Evolutionary conservation across 2,797 vertebrate species (phyloP).

Genomic region (Brotula barbata): DNA sequence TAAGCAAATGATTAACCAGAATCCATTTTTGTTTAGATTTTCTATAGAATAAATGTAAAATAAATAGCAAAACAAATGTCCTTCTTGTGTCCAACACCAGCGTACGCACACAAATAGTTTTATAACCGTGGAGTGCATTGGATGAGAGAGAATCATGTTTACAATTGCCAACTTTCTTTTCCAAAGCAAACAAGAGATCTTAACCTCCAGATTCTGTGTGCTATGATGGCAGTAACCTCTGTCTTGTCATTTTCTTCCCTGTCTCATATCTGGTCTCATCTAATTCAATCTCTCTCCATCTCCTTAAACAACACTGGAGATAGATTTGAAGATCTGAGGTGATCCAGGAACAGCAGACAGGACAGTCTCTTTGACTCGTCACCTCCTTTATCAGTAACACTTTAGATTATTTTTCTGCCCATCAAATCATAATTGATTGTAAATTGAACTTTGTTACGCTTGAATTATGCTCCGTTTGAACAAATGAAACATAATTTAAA

Average conservation of each 20-base stretch:
- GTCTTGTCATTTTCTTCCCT: slow-evolving; percentile 17
- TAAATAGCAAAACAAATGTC: slow-evolving; percentile 4
- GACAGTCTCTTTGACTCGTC: background rate
- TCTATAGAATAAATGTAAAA: slow-evolving; percentile 8
- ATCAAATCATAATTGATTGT: slow-evolving; percentile 24
- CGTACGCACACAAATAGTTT: slow-evolving; percentile 19
- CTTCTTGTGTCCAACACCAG: slow-evolving; percentile 22
- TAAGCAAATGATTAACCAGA: background rate
- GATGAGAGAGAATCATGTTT: slow-evolving; percentile 62
- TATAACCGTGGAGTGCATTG: slow-evolving; percentile 33
- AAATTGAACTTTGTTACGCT: slow-evolving; percentile 11
- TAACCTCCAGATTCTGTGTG: slow-evolving; percentile 23
- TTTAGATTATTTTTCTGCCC: slow-evolving; percentile 7
- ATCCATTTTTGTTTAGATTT: slow-evolving; percentile 15
- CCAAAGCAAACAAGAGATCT: slow-evolving; percentile 28
- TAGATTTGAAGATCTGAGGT: background rate
- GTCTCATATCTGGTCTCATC: slow-evolving; percentile 31
- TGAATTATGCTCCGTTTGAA: slow-evolving; percentile 6
- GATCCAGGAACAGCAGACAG: slow-evolving; percentile 1
- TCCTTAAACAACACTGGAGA: slow-evolving; percentile 15
- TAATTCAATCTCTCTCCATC: slow-evolving; percentile 26
- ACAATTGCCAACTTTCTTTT: slow-evolving; percentile 32
- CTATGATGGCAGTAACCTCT: slow-evolving; percentile 19
- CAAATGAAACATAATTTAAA: slow-evolving; percentile 12
- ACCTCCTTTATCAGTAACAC: slow-evolving; percentile 10